Evolutionary conservation across 1,140 invertebrate genomes (phyloP).

Genomic region (Caligus rogercresseyi): DNA sequence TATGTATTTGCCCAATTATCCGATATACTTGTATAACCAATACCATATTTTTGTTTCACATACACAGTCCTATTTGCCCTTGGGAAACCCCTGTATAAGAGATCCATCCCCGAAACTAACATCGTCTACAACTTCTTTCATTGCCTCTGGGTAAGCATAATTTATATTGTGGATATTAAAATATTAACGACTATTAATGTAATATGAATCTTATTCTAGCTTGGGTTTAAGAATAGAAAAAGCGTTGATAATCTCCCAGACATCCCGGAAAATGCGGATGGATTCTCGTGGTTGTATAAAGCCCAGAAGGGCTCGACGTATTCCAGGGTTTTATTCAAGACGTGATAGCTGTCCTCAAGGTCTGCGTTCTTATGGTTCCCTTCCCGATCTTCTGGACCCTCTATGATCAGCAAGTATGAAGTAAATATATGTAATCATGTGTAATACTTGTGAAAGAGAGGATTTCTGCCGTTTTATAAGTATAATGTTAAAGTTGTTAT

Average conservation of each 20-base stretch:
- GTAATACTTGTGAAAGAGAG: too few relatives aligned
- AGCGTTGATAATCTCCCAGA: too few relatives aligned
- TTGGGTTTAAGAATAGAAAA: neutral
- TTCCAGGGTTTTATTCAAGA: constrained; percentile 48
- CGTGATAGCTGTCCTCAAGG: constrained; percentile 48
- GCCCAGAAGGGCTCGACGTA: constrained; percentile 32
- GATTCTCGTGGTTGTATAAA: neutral
- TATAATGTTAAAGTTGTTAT: too few relatives aligned
- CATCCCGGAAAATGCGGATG: neutral
- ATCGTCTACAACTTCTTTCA: neutral
- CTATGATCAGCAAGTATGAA: constrained; percentile 50
- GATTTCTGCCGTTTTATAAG: too few relatives aligned
- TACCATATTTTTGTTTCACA: too few relatives aligned
- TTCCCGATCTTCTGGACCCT: constrained; percentile 78
- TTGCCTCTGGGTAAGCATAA: constrained; percentile 13
- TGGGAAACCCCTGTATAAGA: constrained; percentile 6
- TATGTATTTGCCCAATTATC: too few relatives aligned
- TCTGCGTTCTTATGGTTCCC: constrained; percentile 58
- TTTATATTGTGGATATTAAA: neutral
- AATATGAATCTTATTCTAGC: too few relatives aligned
- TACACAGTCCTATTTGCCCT: constrained; percentile 10
- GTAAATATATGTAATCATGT: too few relatives aligned
- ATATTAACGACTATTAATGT: neutral
- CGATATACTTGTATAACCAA: too few relatives aligned
- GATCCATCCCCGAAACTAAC: neutral